Conservation (phyloP, 2,113 vertebrate species). For the Vidua macroura region DNA sequence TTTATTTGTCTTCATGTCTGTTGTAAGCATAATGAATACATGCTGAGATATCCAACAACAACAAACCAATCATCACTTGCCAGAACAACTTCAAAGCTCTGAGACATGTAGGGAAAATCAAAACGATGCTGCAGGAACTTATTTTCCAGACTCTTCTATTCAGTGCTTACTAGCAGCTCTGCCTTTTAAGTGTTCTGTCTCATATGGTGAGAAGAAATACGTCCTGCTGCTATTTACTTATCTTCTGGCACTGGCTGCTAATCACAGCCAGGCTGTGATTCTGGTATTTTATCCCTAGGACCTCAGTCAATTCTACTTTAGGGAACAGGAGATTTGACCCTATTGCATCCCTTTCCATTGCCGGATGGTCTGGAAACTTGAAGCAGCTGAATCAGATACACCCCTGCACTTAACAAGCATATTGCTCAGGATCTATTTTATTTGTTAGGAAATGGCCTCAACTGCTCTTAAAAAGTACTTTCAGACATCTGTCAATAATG, state of each 20-base stretch:
- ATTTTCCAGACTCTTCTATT: background rate
- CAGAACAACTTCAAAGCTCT: background rate
- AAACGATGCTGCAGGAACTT: background rate
- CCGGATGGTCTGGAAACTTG: background rate
- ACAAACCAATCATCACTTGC: background rate
- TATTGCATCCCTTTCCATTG: background rate
- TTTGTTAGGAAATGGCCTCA: background rate
- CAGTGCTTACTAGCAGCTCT: background rate
- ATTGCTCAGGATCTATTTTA: background rate
- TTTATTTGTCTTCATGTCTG: background rate
- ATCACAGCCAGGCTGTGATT: background rate
- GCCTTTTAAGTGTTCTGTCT: background rate
- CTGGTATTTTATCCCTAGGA: background rate
- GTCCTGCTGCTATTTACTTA: background rate
- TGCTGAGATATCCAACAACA: background rate
- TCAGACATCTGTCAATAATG: background rate
- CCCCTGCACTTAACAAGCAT: background rate
- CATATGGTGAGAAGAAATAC: background rate
- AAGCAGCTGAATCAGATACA: background rate
- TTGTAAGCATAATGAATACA: background rate
- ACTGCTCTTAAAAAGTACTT: background rate
- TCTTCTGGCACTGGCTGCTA: background rate
- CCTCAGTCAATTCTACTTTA: background rate
- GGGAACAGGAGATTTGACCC: accelerated
- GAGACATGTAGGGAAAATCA: background rate